Evolutionary conservation across 2,797 vertebrate genomes (phyloP).

Genomic region (Pteronotus mesoamericanus): DNA sequence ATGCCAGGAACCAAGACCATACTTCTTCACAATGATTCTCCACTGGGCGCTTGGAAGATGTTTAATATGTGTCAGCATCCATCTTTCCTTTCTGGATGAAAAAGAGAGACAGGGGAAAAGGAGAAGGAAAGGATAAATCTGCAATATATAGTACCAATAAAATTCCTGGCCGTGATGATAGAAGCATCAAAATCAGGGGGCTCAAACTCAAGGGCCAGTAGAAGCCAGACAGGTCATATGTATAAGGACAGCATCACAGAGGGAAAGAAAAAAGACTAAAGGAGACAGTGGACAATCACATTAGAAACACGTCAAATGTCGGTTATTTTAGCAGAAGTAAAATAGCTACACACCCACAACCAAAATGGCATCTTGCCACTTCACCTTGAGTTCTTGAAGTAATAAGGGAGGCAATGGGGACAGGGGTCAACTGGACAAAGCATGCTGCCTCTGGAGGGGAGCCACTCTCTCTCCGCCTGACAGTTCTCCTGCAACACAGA

Average conservation of each 20-base stretch:
- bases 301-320: not conserved
- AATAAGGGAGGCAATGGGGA: too few relatives aligned
- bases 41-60: not conserved
- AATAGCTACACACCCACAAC: not conserved
- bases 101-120: not conserved
- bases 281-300: not conserved
- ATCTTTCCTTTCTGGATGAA: not conserved
- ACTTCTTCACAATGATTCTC: not conserved
- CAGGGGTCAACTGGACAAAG: not conserved
- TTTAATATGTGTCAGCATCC: not conserved
- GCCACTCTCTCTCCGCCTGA: not conserved
- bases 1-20: not conserved
- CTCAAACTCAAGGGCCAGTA: not conserved
- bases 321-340: not conserved
- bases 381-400: not conserved
- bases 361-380: not conserved
- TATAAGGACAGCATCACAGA: not conserved
- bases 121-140: not conserved
- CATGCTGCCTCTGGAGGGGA: rapidly evolving
- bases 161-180: not conserved
- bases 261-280: not conserved
- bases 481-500: not conserved
- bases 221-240: not conserved
- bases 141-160: not conserved
- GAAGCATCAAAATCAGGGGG: not conserved